Evolutionary conservation across 2,113 vertebrate genomes (phyloP).

Genomic region (Tragelaphus strepsiceros): DNA sequence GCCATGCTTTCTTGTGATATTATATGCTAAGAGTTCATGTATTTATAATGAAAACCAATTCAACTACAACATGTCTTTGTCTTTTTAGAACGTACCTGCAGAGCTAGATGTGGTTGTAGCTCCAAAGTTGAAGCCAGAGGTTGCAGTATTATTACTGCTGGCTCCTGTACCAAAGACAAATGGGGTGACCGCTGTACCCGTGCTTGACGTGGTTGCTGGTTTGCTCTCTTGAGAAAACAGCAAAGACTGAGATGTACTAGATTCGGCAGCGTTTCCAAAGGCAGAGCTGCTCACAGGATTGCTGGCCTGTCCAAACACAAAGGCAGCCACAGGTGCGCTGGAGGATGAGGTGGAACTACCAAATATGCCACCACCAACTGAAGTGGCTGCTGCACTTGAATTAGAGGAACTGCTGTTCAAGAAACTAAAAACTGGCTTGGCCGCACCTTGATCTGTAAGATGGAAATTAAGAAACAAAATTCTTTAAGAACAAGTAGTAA

Average conservation of each 20-base stretch:
- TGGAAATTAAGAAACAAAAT: constrained; percentile 58
- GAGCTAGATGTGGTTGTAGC: constrained; percentile 82
- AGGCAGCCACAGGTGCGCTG: constrained; percentile 74
- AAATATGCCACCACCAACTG: constrained; percentile 80
- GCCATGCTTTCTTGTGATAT: background rate
- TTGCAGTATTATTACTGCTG: constrained; percentile 73
- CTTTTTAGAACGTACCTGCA: constrained; percentile 81
- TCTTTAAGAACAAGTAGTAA: background rate
- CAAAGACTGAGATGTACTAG: constrained; percentile 84
- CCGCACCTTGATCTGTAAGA: constrained; percentile 81
- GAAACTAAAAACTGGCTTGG: constrained; percentile 88
- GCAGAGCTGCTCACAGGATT: constrained; percentile 81
- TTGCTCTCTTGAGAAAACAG: constrained; percentile 89
- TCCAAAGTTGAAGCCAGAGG: constrained; percentile 87
- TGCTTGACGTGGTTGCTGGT: constrained; percentile 79
- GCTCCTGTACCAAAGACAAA: constrained; percentile 87
- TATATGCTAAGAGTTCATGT: background rate
- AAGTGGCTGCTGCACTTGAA: constrained; percentile 73
- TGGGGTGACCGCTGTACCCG: constrained; percentile 73
- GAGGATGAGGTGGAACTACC: constrained; percentile 77
- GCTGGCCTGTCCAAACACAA: constrained; percentile 89
- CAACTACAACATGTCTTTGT: background rate
- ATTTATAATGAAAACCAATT: background rate
- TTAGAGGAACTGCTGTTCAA: constrained; percentile 80
- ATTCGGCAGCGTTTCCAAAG: constrained; percentile 79